Conservation (phyloP, 2,113 vertebrate genomes). For the Ascaphus truei region DNA sequence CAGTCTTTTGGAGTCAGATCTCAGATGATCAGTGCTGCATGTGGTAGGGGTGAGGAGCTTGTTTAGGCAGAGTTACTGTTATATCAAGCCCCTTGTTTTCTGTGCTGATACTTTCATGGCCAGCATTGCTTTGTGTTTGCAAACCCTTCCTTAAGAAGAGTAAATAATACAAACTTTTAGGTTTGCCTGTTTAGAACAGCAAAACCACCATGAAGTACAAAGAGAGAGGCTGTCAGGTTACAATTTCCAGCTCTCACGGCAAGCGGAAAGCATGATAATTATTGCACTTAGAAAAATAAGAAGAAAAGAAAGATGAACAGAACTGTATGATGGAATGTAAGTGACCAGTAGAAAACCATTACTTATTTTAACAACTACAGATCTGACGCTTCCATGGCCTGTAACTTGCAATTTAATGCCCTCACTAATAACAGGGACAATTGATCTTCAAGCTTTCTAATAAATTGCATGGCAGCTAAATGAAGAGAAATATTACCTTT, state of each 20-base stretch:
- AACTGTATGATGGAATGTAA: constrained; percentile 15
- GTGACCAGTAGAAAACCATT: constrained; percentile 53
- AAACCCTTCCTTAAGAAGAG: background rate
- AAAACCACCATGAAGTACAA: constrained; percentile 21
- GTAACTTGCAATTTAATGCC: constrained; percentile 65
- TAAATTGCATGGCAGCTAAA: constrained; percentile 49
- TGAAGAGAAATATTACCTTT: constrained; percentile 14
- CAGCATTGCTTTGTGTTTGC: too few species aligned
- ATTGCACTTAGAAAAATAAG: constrained; percentile 41
- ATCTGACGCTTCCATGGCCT: constrained; percentile 45
- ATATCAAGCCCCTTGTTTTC: too few species aligned
- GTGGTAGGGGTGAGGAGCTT: too few species aligned
- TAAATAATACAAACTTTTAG: background rate
- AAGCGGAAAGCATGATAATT: constrained; percentile 44
- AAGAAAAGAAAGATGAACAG: constrained; percentile 44
- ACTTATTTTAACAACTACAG: constrained; percentile 52
- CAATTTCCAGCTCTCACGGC: constrained; percentile 37
- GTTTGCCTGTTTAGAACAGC: constrained; percentile 10
- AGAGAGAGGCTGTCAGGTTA: constrained; percentile 20
- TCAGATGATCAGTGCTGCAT: too few species aligned
- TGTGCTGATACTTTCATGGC: too few species aligned
- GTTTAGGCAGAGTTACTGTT: too few species aligned
- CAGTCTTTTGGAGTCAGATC: too few species aligned
- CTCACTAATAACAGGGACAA: constrained; percentile 64
- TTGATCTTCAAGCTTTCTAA: constrained; percentile 46